These are phyloP conservation scores for Charina bottae DNA, from an alignment of 2,113 vertebrate genomes.

Conservation along the genomic window DNA sequence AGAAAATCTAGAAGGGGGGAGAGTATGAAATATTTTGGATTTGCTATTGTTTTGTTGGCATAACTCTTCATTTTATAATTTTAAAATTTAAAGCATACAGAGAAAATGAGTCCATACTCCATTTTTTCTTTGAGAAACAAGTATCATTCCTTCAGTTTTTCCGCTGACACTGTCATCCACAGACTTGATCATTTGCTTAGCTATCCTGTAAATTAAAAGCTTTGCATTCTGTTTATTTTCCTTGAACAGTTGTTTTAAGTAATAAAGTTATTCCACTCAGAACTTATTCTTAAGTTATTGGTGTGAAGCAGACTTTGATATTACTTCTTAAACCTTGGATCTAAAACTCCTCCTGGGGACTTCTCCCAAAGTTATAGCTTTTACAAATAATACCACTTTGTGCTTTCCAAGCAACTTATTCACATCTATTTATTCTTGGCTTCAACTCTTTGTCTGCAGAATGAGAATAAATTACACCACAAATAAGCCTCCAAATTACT, in stretches of 20 bases:
- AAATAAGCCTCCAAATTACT: neutral
- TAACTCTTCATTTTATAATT: neutral
- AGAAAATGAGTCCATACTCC: neutral
- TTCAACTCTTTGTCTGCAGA: neutral
- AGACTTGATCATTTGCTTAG: neutral
- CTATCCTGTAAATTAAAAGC: neutral
- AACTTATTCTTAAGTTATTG: neutral
- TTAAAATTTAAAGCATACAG: neutral
- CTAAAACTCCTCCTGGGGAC: neutral
- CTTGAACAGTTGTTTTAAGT: neutral
- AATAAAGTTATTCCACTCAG: neutral
- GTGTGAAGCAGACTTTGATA: neutral
- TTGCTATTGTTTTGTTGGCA: neutral
- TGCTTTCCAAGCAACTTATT: neutral
- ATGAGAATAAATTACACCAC: neutral
- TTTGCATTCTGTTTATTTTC: neutral
- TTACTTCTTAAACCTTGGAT: neutral
- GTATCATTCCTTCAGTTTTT: neutral
- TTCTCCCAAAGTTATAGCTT: neutral
- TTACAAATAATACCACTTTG: too few species aligned
- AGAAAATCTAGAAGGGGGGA: neutral
- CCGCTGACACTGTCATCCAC: neutral
- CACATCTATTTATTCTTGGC: neutral
- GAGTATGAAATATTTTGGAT: neutral
- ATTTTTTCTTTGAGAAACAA: neutral